phyloP scores from a whole-genome alignment of 35 echinoderm and acorn worm species.

The Ophioderma brevispina region DNA sequence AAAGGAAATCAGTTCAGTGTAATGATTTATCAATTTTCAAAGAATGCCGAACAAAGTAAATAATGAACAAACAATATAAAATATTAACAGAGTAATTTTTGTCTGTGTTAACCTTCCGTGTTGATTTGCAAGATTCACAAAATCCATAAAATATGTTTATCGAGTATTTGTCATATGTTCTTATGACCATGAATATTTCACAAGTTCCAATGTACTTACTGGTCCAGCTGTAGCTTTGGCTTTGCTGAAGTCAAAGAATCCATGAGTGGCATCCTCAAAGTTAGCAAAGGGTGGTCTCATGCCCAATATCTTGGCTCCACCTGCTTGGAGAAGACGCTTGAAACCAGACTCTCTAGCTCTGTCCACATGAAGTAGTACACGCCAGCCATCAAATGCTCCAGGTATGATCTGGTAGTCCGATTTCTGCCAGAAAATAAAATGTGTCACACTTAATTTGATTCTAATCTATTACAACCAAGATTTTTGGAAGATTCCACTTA shows the following conservation, averaged over 20 bases:
- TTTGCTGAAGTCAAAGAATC: conserved; percentile 72
- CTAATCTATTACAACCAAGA: too few relatives aligned
- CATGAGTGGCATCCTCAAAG: conserved; percentile 67
- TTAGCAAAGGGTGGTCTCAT: conserved; percentile 63
- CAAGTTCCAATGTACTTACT: too few relatives aligned
- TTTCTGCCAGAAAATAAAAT: not conserved
- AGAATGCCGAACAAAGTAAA: too few relatives aligned
- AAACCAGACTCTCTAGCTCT: conserved; percentile 74
- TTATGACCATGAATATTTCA: too few relatives aligned
- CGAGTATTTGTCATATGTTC: too few relatives aligned
- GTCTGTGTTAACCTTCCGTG: too few relatives aligned
- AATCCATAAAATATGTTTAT: too few relatives aligned
- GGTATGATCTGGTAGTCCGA: not conserved
- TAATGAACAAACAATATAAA: not conserved
- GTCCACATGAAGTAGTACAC: conserved; percentile 78
- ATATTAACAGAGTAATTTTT: not conserved
- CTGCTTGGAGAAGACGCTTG: conserved; percentile 83
- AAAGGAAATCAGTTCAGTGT: too few relatives aligned
- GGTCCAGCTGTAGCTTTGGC: conserved; percentile 38
- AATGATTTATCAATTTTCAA: too few relatives aligned
- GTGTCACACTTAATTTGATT: too few relatives aligned
- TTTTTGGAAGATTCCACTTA: too few relatives aligned
- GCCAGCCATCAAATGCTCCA: conserved; percentile 89
- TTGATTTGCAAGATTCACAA: too few relatives aligned
- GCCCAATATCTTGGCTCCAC: conserved; percentile 68